phyloP scores from a whole-genome alignment of 1,140 invertebrate species.

The Saccostrea cuccullata region DNA sequence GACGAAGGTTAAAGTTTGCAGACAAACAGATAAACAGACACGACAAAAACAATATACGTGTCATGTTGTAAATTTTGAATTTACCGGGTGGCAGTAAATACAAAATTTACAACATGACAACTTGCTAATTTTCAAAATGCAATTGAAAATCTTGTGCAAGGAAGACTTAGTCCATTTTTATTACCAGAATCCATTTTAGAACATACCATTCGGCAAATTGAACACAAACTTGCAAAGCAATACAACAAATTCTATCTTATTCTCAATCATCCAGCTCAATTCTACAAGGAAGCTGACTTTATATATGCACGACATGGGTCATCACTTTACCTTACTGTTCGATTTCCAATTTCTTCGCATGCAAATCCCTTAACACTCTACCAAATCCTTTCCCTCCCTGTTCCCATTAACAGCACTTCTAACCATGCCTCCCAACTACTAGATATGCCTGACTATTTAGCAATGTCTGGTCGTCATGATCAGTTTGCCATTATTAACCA shows the following conservation, averaged over 20 bases:
- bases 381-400: conserved; percentile 41
- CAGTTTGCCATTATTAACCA: too few relatives aligned
- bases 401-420: conserved; percentile 14
- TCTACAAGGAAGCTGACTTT: conserved; percentile 37
- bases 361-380: conserved; percentile 36
- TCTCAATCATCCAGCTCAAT: conserved; percentile 27
- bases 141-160: conserved; percentile 10
- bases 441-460: conserved; percentile 25
- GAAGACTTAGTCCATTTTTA: conserved; percentile 37
- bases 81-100: too few relatives aligned
- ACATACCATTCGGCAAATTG: not conserved
- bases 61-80: too few relatives aligned
- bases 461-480: too few relatives aligned
- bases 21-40: too few relatives aligned
- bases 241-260: conserved; percentile 13
- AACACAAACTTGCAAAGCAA: not conserved
- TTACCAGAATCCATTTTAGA: not conserved
- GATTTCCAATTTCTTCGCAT: conserved; percentile 44
- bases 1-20: too few relatives aligned
- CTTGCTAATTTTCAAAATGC: not conserved
- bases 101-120: too few relatives aligned
- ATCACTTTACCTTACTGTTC: conserved; percentile 37
- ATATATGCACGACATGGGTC: conserved; percentile 42
- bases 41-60: too few relatives aligned
- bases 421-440: conserved; percentile 45